Base-by-base conservation (phyloP, 30 jellyfish, hydroid and myxozoan genomes). In the Clytia hemisphaerica region DNA sequence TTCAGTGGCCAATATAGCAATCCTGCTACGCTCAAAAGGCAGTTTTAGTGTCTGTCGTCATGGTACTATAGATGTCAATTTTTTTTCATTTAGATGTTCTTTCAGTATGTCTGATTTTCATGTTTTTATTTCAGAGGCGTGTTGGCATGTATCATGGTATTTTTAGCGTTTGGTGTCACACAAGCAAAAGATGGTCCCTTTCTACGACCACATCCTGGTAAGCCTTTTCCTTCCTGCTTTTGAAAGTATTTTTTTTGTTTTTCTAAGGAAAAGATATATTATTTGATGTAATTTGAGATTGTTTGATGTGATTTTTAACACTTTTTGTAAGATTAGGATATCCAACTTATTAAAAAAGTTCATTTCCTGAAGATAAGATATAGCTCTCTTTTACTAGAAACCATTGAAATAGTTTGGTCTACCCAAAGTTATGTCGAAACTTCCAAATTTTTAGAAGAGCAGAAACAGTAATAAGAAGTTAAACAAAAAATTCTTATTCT, bases 101-200 rank as follows among this genome's bases (percentile, higher is more conserved):
- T 29, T 2, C 6, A 57, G 3, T 29, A 6, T 14, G 32, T 25
- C 2, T 2, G 16, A 21, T 4, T 4, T 3, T 18, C 2, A 3
- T 57, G 22, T 47, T 15, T 34, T 24, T 0, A 1, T 58, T 80
- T 21, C 81, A 83, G 94, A 45, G 94, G 94, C 36, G 64, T 83
- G 0, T n/a, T 73, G 45, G 94, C 94, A 3, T 83, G 94, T 37
- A 45, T 72, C 28, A 62, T 69, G 27, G 94, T 83, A 34, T 83
- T 83, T 48, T 59, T 83, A 61, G 94, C 94, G 31, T 83, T 83
- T 69, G 94, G 94, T 19, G 58, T 74, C 10, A 73, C 94, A 27
- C 94, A 83, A 58, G 94, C 90, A 45, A 83, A 83, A 45, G 94
- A 83, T 46, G 94, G 94, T 12, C 94, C 94, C 21, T 83, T 83